Evolutionary conservation across 2,888 invertebrate genomes (phyloP), one percentile per base, ranked within the genome.

Genomic region (Eumerus sabulonum): DNA sequence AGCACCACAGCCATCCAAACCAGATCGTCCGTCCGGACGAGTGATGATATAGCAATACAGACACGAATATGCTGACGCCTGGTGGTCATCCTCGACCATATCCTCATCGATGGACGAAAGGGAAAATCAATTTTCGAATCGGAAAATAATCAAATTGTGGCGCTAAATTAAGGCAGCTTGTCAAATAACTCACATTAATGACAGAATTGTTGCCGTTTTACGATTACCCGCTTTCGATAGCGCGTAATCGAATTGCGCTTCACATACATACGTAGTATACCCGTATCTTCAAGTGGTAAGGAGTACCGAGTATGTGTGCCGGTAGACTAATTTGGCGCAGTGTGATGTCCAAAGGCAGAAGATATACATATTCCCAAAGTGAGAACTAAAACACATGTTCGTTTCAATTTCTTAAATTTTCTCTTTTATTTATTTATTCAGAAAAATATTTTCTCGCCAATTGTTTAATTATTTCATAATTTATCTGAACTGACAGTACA

Each of bases 171-270:
- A 79, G 71, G 82, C 73, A 73, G 71, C 70, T 82, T 74, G 81
- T 82, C 82, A 77, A 76, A 82, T 82, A 82, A 82, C 82, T 81
- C 81, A 76, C 73, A 71, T 81, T 77, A 79, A 81, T 82, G 77
- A 70, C 73, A 82, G 77, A 77, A 68, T 62, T 72, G 67, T 81
- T 76, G 76, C 72, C 63, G 54, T 81, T 76, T 81, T 81, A 68
- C 67, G 76, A 76, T 74, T 68, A 74, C 64, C 56, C 60, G 36
- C 2, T 27, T 27, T 27, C 27, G 27, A 27, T 27, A 27, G 27
- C 79, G 73, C 68, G 45, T 79, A 79, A 79, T 79, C 79, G 79
- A 79, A 73, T 79, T 79, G 68, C 73, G 48, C 64, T 27, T 27
- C 27, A 27, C 27, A 4, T 60, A 48, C 63, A 38, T 56, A 62